Percentiles rank a stretch among this genome's conserved stretches.
Conservation (phyloP, 2,888 invertebrate species). For the Beris morrisii region DNA sequence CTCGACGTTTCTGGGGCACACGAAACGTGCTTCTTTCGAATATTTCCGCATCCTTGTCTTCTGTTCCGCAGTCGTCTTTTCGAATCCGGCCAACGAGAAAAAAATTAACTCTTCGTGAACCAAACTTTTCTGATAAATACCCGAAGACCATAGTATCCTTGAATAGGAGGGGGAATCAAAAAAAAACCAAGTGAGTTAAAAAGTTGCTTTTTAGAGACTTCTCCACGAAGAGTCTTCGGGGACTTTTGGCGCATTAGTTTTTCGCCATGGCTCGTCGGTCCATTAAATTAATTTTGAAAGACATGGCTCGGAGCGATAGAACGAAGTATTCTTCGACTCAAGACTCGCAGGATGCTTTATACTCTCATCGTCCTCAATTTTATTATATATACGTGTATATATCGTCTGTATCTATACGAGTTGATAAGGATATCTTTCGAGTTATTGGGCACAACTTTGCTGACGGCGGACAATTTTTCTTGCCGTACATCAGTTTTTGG, state of each 20-base stretch:
- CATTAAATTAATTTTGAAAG: constrained; percentile 32
- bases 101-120: constrained; percentile 11
- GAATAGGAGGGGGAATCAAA: not conserved
- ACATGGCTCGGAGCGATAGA: constrained; percentile 28
- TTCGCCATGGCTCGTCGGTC: constrained; percentile 30
- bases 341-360: constrained; percentile 23
- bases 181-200: constrained; percentile 14
- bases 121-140: constrained; percentile 28
- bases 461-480: constrained; percentile 16
- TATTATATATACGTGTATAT: constrained; percentile 6
- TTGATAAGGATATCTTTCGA: constrained; percentile 15
- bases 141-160: constrained; percentile 5
- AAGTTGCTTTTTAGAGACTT: constrained; percentile 21
- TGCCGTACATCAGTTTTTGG: constrained; percentile 18
- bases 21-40: constrained; percentile 26
- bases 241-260: constrained; percentile 31
- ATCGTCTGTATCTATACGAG: constrained; percentile 4
- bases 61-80: constrained; percentile 11
- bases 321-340: constrained; percentile 22
- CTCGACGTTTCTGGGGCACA: constrained; percentile 6
- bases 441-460: constrained; percentile 28
- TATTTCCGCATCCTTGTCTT: constrained; percentile 22
- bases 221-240: constrained; percentile 8
- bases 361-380: constrained; percentile 6
- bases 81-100: not conserved